Evolutionary conservation across 2,888 invertebrate genomes (phyloP).

Genomic region (Platycheirus albimanus): DNA sequence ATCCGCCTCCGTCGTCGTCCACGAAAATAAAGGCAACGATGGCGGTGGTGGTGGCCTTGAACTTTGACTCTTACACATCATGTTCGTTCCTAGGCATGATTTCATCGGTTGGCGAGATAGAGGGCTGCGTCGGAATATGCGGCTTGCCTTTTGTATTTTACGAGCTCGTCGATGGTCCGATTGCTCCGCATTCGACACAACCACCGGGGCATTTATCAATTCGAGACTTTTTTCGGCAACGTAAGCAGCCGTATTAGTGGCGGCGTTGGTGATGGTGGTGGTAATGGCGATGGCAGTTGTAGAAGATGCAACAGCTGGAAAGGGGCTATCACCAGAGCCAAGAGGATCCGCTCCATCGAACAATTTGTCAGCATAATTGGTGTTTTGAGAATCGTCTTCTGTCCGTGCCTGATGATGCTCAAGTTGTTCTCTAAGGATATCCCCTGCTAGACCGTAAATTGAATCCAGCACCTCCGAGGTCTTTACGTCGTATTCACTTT

Average conservation of each 20-base stretch:
- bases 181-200: constrained; percentile 41
- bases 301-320: constrained; percentile 50
- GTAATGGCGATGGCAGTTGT: too few species aligned
- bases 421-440: constrained; percentile 34
- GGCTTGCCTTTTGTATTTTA: constrained; percentile 34
- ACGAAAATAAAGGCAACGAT: constrained; percentile 31
- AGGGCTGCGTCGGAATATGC: constrained; percentile 16
- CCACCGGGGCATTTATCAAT: constrained; percentile 48
- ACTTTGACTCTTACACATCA: neutral
- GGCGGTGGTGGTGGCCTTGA: constrained; percentile 44
- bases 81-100: neutral
- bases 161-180: constrained; percentile 42
- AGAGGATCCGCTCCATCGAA: constrained; percentile 9
- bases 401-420: constrained; percentile 13
- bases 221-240: constrained; percentile 28
- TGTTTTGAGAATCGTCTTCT: constrained; percentile 6
- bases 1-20: neutral
- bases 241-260: neutral
- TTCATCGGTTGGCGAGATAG: constrained; percentile 1
- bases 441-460: constrained; percentile 44
- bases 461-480: constrained; percentile 17
- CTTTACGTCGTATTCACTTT: constrained; percentile 45
- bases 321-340: neutral
- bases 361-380: constrained; percentile 54
- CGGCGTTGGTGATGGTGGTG: neutral